phyloP scores from a whole-genome alignment of 2,888 invertebrate genomes.

The Drosophila nigricruria region DNA sequence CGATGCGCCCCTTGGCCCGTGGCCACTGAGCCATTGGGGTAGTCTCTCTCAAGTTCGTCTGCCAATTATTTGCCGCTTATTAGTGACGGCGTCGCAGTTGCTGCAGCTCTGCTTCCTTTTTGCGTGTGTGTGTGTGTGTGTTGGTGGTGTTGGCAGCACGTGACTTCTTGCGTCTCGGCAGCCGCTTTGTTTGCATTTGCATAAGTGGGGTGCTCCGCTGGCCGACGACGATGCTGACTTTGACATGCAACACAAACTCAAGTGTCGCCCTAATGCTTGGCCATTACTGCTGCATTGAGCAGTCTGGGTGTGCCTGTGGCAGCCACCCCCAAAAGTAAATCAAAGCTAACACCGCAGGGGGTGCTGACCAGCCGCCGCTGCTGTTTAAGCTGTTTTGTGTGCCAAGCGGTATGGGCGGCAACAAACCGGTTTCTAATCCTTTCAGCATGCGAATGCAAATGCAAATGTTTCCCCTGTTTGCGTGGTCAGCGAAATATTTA shows the following conservation, averaged over 20 bases:
- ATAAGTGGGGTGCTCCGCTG: conserved; percentile 42
- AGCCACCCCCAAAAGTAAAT: conserved; percentile 66
- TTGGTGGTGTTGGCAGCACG: conserved; percentile 68
- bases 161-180: conserved; percentile 71
- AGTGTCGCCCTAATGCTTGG: conserved; percentile 74
- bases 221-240: conserved; percentile 49
- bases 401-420: conserved; percentile 30
- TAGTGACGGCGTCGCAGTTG: conserved; percentile 55
- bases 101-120: conserved; percentile 19
- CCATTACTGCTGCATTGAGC: conserved; percentile 58
- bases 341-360: conserved; percentile 51
- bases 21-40: conserved; percentile 67
- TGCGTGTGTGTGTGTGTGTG: conserved; percentile 3
- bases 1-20: conserved; percentile 27
- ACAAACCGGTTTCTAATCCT: conserved; percentile 74
- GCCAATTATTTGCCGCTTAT: conserved; percentile 80
- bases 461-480: conserved; percentile 27
- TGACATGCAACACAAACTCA: conserved; percentile 69
- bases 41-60: conserved; percentile 79
- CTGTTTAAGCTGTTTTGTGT: conserved; percentile 59
- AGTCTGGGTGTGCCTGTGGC: conserved; percentile 23
- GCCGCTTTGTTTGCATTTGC: conserved; percentile 72
- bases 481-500: conserved; percentile 52
- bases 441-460: conserved; percentile 63
- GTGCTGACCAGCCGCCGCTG: conserved; percentile 57